Evolutionary conservation across 2,113 vertebrate species (phyloP).

Genomic region (Xenopus laevis): DNA sequence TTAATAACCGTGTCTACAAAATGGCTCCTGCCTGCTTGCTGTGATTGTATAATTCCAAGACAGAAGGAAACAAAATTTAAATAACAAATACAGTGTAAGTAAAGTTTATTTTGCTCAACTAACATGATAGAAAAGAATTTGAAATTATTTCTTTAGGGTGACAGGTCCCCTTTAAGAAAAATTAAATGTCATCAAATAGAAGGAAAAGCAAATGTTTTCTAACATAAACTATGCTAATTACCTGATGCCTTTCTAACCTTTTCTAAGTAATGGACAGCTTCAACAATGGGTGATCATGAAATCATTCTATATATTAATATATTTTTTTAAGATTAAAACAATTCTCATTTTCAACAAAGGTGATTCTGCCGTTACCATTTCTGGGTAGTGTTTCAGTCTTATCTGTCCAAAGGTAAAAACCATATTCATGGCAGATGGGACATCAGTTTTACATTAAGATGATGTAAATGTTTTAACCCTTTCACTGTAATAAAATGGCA

Average conservation of each 20-base stretch:
- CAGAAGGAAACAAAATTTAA: no score
- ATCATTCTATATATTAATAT: neutral
- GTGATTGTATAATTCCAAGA: no score
- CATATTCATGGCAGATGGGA: conserved; percentile 22
- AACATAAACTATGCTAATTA: neutral
- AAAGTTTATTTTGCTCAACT: no score
- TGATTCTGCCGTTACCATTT: conserved; percentile 20
- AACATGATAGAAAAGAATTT: no score
- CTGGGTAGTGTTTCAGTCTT: conserved; percentile 4
- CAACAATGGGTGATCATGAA: neutral
- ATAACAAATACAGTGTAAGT: no score
- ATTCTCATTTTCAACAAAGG: conserved; percentile 18
- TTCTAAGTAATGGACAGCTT: neutral
- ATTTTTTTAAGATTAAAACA: neutral
- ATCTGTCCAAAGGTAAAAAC: conserved; percentile 25
- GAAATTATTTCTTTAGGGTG: no score
- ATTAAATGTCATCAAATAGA: no score
- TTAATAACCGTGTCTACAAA: no score
- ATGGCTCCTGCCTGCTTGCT: no score
- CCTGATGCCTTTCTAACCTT: neutral
- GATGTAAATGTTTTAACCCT: neutral
- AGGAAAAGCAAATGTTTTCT: neutral
- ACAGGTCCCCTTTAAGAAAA: no score
- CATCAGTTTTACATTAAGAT: conserved; percentile 12
- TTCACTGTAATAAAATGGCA: neutral